These are phyloP conservation scores for Scortum barcoo DNA, from an alignment of 2,113 vertebrate species.

Conservation along the genomic window DNA sequence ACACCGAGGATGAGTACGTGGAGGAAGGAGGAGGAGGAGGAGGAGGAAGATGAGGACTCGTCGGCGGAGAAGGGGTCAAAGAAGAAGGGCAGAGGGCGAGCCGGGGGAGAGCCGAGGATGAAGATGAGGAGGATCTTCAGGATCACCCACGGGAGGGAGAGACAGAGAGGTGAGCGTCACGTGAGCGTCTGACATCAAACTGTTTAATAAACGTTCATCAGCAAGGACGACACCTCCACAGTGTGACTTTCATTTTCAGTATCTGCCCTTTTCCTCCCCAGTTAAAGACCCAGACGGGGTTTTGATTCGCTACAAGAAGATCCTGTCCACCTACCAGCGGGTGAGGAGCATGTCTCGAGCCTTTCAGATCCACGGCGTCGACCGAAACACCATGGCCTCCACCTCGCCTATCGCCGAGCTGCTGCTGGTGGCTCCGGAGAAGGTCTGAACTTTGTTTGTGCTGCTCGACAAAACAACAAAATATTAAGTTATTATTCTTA, in stretches of 20 bases:
- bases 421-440: conserved; percentile 90
- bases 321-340: conserved; percentile 91
- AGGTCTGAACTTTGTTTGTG: conserved; percentile 64
- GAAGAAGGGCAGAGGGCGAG: conserved; percentile 80
- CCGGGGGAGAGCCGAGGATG: conserved; percentile 78
- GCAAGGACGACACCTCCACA: no score
- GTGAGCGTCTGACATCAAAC: no score
- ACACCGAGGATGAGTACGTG: conserved; percentile 82
- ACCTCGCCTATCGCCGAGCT: conserved; percentile 93
- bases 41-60: conserved; percentile 72
- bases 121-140: conserved; percentile 87
- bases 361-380: conserved; percentile 91
- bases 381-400: conserved; percentile 92
- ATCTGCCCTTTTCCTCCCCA: neutral
- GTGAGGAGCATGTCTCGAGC: conserved; percentile 93
- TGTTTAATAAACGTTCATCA: neutral
- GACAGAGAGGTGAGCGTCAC: conserved; percentile 86
- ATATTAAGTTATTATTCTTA: no score
- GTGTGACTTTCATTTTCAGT: no score
- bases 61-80: conserved; percentile 63
- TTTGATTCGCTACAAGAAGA: conserved; percentile 92
- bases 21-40: conserved; percentile 80
- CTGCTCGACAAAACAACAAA: neutral
- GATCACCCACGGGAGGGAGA: conserved; percentile 88
- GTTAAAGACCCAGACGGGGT: conserved; percentile 92